phyloP scores from a whole-genome alignment of 2,797 vertebrate genomes.

The Coranthus polyacanthus region DNA sequence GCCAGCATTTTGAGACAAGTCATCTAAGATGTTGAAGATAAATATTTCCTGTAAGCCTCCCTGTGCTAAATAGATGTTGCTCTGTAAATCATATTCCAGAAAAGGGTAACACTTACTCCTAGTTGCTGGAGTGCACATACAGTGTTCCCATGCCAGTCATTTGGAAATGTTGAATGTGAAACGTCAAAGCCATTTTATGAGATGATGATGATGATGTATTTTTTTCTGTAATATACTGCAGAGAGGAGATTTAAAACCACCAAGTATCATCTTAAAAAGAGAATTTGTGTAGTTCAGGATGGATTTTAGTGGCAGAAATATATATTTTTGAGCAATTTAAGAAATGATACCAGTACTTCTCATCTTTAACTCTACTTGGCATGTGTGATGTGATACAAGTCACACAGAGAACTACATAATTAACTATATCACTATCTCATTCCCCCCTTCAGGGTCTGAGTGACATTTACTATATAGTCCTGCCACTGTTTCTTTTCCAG shows the following conservation, averaged over 20 bases:
- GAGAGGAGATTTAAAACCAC: slow-evolving; percentile 6
- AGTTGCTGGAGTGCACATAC: slow-evolving; percentile 38
- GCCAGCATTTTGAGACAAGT: slow-evolving; percentile 23
- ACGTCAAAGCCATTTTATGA: slow-evolving; percentile 46
- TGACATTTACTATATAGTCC: slow-evolving; percentile 15
- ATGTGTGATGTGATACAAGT: not conserved
- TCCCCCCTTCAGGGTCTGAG: not conserved
- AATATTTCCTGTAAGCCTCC: slow-evolving; percentile 44
- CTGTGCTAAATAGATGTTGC: slow-evolving; percentile 26
- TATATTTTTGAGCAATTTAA: slow-evolving; percentile 4
- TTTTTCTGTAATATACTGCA: slow-evolving; percentile 23
- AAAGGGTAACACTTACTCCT: slow-evolving; percentile 24
- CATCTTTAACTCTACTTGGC: not conserved
- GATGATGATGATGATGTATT: slow-evolving; percentile 29
- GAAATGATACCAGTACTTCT: not conserved
- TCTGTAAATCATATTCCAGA: slow-evolving; percentile 18
- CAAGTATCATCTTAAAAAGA: not conserved
- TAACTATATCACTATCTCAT: slow-evolving; percentile 13
- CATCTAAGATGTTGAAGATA: slow-evolving; percentile 42
- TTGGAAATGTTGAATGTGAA: slow-evolving; percentile 54
- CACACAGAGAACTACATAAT: slow-evolving; percentile 2
- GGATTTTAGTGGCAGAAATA: slow-evolving; percentile 9
- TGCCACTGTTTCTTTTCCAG: slow-evolving; percentile 4
- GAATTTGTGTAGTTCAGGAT: slow-evolving; percentile 6
- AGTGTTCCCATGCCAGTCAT: slow-evolving; percentile 59